phyloP scores from a whole-genome alignment of 2,888 invertebrate genomes.

The Poecilobothrus nobilitatus region DNA sequence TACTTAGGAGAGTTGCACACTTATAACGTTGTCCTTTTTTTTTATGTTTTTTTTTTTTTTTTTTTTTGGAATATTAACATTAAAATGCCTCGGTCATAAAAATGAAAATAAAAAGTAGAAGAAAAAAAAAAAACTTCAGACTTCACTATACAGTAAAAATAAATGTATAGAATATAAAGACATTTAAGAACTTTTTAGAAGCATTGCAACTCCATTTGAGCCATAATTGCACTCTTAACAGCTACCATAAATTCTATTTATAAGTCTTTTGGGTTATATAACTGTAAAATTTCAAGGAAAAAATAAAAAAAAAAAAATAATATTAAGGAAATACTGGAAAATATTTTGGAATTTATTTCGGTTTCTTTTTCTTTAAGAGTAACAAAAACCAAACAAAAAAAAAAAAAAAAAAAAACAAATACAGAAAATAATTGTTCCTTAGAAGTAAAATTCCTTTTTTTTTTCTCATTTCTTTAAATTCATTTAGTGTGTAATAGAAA shows the following conservation, averaged over 20 bases:
- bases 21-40: neutral
- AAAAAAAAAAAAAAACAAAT: too few relatives aligned
- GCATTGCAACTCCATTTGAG: neutral
- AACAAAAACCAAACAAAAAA: neutral
- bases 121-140: neutral
- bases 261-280: conserved; percentile 4
- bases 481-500: too few relatives aligned
- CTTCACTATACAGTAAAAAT: neutral
- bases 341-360: neutral
- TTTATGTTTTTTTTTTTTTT: neutral
- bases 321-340: neutral
- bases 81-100: neutral
- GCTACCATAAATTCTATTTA: conserved; percentile 1
- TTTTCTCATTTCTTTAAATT: too few relatives aligned
- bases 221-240: conserved; percentile 2
- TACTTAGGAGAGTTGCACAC: neutral
- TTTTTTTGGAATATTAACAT: neutral
- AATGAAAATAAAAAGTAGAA: neutral
- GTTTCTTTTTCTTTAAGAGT: neutral
- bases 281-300: neutral
- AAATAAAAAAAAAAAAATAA: neutral
- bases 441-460: too few relatives aligned
- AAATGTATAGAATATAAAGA: neutral
- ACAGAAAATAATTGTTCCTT: too few relatives aligned
- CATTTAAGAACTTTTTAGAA: neutral